phyloP scores from a whole-genome alignment of 1,140 invertebrate species.

The Panagrolaimus sp. region DNA sequence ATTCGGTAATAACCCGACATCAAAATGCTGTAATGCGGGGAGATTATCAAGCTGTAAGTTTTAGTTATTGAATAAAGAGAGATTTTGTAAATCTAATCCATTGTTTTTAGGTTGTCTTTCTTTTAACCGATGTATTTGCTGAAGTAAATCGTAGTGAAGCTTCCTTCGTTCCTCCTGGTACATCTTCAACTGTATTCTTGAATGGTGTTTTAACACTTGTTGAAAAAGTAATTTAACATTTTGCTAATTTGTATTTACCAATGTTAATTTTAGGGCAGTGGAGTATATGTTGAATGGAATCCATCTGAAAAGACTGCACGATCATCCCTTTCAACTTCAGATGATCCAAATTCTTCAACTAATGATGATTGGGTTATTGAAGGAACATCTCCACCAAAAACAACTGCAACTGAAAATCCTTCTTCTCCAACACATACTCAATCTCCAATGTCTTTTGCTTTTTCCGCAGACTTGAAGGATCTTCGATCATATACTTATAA shows the following conservation, averaged over 20 bases:
- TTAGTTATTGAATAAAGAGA: neutral
- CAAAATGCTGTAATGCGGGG: neutral
- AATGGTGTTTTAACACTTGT: neutral
- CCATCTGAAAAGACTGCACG: constrained; percentile 23
- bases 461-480: constrained; percentile 33
- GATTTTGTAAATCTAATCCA: neutral
- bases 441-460: constrained; percentile 21
- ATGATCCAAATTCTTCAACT: neutral
- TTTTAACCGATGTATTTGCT: neutral
- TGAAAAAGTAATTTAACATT: neutral
- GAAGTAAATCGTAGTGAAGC: neutral
- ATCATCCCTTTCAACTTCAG: constrained; percentile 23
- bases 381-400: constrained; percentile 24
- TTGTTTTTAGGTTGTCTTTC: constrained; percentile 1
- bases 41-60: constrained; percentile 10
- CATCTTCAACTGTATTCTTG: neutral
- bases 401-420: constrained; percentile 19
- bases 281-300: constrained; percentile 47
- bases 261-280: constrained; percentile 28
- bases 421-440: neutral
- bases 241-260: neutral
- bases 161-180: neutral
- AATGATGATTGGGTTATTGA: constrained; percentile 46
- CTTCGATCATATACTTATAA: constrained; percentile 41
- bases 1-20: neutral